Evolutionary conservation across 1,140 invertebrate species (phyloP).

Genomic region (Platorchestia sp.): DNA sequence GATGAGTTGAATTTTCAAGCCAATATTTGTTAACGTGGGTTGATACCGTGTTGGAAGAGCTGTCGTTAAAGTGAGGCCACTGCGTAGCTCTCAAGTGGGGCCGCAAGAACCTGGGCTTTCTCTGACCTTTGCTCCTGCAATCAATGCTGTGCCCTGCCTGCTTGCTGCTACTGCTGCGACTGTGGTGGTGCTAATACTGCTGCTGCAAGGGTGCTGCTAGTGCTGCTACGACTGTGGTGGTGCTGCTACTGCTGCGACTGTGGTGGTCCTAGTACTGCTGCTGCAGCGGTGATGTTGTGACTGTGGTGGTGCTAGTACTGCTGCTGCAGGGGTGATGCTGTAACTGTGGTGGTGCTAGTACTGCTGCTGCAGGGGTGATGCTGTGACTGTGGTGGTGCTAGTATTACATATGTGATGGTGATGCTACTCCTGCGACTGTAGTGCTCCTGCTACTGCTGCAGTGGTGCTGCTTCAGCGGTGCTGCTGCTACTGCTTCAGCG

Average conservation of each 20-base stretch:
- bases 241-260: background rate
- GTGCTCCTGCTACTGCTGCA: background rate
- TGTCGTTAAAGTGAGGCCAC: background rate
- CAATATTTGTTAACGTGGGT: too few relatives aligned
- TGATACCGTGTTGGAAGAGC: too few relatives aligned
- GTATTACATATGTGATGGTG: background rate
- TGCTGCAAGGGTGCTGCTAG: background rate
- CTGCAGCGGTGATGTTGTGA: background rate
- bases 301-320: background rate
- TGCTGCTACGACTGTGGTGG: background rate
- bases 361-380: too few relatives aligned
- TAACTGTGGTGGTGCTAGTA: background rate
- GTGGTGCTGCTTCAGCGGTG: background rate
- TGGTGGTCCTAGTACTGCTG: background rate
- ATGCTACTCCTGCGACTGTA: background rate
- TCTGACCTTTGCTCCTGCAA: conserved; percentile 6
- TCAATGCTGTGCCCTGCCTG: background rate
- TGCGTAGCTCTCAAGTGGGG: background rate
- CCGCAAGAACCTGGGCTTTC: background rate
- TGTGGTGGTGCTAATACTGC: background rate
- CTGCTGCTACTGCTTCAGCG: background rate
- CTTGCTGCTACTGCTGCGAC: background rate
- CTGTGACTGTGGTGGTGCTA: background rate
- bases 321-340: too few relatives aligned
- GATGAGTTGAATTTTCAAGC: too few relatives aligned